Percentiles rank a stretch among this genome's conserved stretches.
Evolutionary conservation across 2,113 vertebrate species (phyloP).

Genomic region (Sphaerodactylus townsendi): DNA sequence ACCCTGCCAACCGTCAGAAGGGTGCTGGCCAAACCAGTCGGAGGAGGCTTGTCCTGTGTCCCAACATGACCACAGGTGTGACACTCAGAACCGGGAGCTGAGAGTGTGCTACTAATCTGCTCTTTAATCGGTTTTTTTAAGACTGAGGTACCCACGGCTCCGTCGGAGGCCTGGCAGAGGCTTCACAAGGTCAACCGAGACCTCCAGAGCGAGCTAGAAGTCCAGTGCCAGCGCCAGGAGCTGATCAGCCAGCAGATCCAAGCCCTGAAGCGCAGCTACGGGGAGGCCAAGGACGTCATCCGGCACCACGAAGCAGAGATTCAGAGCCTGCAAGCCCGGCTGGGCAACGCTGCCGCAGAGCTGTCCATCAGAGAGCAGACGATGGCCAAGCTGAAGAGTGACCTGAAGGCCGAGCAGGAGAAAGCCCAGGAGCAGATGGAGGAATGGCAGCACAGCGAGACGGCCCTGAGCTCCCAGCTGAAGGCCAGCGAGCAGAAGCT

Average conservation of each 20-base stretch:
- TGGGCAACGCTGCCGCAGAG: conserved; percentile 85
- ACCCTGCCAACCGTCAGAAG: conserved; percentile 65
- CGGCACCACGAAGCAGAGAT: conserved; percentile 89
- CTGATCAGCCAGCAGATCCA: conserved; percentile 88
- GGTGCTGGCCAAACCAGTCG: conserved; percentile 59
- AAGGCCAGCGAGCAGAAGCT: conserved; percentile 90
- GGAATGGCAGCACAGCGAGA: conserved; percentile 82
- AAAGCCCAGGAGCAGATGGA: conserved; percentile 86
- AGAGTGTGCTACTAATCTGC: conserved; percentile 88
- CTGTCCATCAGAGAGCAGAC: conserved; percentile 89
- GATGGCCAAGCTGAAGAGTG: conserved; percentile 85
- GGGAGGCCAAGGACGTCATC: conserved; percentile 88
- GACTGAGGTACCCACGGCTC: conserved; percentile 85
- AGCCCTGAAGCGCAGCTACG: conserved; percentile 87
- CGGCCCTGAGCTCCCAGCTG: conserved; percentile 81
- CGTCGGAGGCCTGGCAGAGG: conserved; percentile 87
- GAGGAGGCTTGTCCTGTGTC: conserved; percentile 71
- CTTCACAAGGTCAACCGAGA: conserved; percentile 92
- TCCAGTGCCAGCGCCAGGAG: conserved; percentile 89
- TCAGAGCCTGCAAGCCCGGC: conserved; percentile 86
- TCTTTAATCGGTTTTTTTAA: conserved; percentile 97
- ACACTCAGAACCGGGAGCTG: conserved; percentile 82
- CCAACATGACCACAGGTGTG: conserved; percentile 88
- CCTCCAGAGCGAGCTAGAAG: conserved; percentile 88
- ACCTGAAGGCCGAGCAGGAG: conserved; percentile 87